These are phyloP conservation scores for Leucoma salicis DNA, from an alignment of 2,888 invertebrate genomes.

Conservation along the genomic window DNA sequence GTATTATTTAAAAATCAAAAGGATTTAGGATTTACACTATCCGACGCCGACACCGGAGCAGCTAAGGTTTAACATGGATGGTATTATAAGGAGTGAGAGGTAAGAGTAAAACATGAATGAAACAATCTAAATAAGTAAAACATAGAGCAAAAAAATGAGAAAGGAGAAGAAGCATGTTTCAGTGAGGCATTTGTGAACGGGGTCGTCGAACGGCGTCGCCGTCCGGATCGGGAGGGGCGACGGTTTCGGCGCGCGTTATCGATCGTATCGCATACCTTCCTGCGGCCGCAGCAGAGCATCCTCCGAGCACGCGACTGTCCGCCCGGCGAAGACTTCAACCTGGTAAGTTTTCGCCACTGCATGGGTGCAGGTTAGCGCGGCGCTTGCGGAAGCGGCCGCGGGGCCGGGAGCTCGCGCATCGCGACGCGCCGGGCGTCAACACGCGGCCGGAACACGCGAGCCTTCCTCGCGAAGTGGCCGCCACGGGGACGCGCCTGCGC, in stretches of 20 bases:
- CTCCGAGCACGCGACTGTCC: slow-evolving; percentile 88
- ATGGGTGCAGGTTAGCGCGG: slow-evolving; percentile 87
- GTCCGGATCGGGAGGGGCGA: slow-evolving; percentile 77
- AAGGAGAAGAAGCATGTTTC: slow-evolving; percentile 52
- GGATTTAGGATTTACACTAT: slow-evolving; percentile 5
- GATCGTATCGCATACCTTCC: slow-evolving; percentile 88
- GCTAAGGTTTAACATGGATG: no score
- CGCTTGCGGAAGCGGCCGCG: slow-evolving; percentile 78
- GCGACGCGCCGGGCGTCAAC: slow-evolving; percentile 60
- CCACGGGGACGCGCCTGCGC: slow-evolving; percentile 66
- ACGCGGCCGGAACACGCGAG: slow-evolving; percentile 79
- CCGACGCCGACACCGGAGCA: slow-evolving; percentile 11
- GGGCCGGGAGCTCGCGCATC: slow-evolving; percentile 74
- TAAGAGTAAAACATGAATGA: slow-evolving; percentile 14
- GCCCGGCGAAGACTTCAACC: slow-evolving; percentile 87
- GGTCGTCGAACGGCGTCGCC: slow-evolving; percentile 78
- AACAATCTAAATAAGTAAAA: slow-evolving; percentile 11
- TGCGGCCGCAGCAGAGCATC: slow-evolving; percentile 97
- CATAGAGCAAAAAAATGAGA: slow-evolving; percentile 21
- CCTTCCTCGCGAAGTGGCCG: slow-evolving; percentile 76
- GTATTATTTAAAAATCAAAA: neutral
- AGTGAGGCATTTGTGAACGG: slow-evolving; percentile 63
- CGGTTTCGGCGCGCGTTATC: slow-evolving; percentile 78
- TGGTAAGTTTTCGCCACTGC: slow-evolving; percentile 93
- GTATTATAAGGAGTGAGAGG: no score